Evolutionary conservation across 2,888 invertebrate species (phyloP), one percentile per base, ranked within the genome.

Genomic region (Nipponacmea schrenckii): DNA sequence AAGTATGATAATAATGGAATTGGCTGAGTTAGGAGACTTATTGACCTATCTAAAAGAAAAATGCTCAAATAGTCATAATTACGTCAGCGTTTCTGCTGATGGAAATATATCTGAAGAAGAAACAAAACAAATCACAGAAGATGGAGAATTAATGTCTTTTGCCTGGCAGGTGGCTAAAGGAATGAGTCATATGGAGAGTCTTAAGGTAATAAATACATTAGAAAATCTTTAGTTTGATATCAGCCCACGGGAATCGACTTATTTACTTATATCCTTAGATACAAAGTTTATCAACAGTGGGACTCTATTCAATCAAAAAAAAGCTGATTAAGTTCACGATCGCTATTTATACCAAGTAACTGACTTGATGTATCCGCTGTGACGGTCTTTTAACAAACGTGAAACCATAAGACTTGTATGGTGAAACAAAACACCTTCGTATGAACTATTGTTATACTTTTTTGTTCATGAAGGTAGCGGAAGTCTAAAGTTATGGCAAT

Each of bases 151-250:
- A 39, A 75, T 80, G 73, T 62, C 76, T 27, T 78, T 80, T 71
- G 77, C 76, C 62, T 79, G 78, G 77, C 81, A 81, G 73, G 78
- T 78, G 12, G 78, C 80, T 17, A 72, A 72, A 15, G 81, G 81
- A 3, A 81, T 81, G 80, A 68, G 72, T 5, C 78, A 78, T 62
- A 67, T 81, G 64, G 77, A 72, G 62, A 72, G 64, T 26, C 71
- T 77, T 64, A 77, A 79, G 70, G 76, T 39, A 39, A 39, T 39
- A 39, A 5, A n/a, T n/a, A n/a, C n/a, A 39, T 39, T 68, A 73
- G 73, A 62, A 56, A 56, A 17, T 5, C n/a, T 56, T 56, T 31
- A 5, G 31, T 31, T 5, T 31, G 31, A 31, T 31, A 31, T 31
- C 2, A 31, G 5, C 5, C 31, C 5, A 31, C 31, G n/a, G n/a